Percentiles rank a stretch among this genome's conserved stretches.
Conservation (phyloP, 2,113 vertebrate species). For the Verasper variegatus region DNA sequence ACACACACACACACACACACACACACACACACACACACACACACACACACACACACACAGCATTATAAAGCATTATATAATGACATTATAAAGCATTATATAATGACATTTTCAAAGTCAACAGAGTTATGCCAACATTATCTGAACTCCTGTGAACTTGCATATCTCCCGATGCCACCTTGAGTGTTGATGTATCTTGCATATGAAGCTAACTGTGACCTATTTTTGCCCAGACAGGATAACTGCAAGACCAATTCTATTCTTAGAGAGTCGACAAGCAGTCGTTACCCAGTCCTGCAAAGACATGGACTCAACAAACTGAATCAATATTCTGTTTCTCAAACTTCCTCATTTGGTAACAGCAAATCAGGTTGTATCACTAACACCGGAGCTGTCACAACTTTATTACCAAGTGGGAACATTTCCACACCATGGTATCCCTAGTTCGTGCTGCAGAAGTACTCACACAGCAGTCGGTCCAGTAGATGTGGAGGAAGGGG, state of each 20-base stretch:
- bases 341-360: neutral
- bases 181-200: neutral
- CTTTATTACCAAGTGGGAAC: too few relatives aligned
- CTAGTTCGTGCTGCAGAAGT: slow-evolving; percentile 15
- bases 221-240: neutral
- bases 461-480: slow-evolving; percentile 99
- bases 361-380: neutral
- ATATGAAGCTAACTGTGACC: slow-evolving; percentile 13
- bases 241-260: neutral
- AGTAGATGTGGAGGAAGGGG: slow-evolving; percentile 98
- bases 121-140: neutral
- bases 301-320: neutral
- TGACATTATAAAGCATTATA: neutral
- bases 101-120: neutral
- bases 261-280: slow-evolving; percentile 16
- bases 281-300: neutral
- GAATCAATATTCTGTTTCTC: too few relatives aligned
- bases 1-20: too few relatives aligned
- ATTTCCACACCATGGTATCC: too few relatives aligned
- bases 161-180: neutral
- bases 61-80: neutral
- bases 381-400: too few relatives aligned
- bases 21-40: too few relatives aligned
- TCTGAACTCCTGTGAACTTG: neutral
- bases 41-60: too few relatives aligned